These are phyloP conservation scores for Eustalomyia histrio DNA, from an alignment of 2,888 invertebrate species.

Conservation along the genomic window DNA sequence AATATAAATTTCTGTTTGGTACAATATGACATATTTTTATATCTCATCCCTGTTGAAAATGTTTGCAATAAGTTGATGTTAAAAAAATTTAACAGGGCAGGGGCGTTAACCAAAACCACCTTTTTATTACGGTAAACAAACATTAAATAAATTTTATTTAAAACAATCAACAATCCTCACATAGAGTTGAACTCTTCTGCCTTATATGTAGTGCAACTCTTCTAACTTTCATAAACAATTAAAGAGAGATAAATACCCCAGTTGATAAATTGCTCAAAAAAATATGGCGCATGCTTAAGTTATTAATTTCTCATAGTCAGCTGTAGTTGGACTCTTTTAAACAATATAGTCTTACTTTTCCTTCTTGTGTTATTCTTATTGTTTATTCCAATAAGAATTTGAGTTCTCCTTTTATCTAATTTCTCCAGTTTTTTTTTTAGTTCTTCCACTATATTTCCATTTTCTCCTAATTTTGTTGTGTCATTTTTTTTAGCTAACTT, in stretches of 20 bases:
- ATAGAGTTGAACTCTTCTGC: background rate
- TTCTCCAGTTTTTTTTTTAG: background rate
- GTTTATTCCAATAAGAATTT: slow-evolving; percentile 41
- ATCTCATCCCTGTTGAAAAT: background rate
- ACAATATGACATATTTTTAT: background rate
- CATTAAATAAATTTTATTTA: slow-evolving; percentile 14
- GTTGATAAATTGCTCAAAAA: slow-evolving; percentile 7
- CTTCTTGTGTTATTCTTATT: slow-evolving; percentile 1
- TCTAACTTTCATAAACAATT: background rate
- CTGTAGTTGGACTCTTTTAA: slow-evolving; percentile 29
- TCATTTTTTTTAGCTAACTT: background rate
- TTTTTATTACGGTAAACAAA: background rate
- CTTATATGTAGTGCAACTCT: background rate
- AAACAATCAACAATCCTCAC: background rate
- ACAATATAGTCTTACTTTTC: background rate
- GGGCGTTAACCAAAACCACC: slow-evolving; percentile 61
- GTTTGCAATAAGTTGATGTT: slow-evolving; percentile 15
- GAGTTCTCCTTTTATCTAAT: slow-evolving; percentile 57
- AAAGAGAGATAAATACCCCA: background rate
- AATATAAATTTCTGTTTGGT: background rate
- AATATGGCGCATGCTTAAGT: slow-evolving; percentile 73
- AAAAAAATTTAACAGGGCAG: slow-evolving; percentile 34
- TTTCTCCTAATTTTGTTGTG: background rate
- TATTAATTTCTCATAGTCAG: background rate
- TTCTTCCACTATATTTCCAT: slow-evolving; percentile 14